Conservation (phyloP, 2,888 invertebrate species). For the Andrena hattorfiana region DNA sequence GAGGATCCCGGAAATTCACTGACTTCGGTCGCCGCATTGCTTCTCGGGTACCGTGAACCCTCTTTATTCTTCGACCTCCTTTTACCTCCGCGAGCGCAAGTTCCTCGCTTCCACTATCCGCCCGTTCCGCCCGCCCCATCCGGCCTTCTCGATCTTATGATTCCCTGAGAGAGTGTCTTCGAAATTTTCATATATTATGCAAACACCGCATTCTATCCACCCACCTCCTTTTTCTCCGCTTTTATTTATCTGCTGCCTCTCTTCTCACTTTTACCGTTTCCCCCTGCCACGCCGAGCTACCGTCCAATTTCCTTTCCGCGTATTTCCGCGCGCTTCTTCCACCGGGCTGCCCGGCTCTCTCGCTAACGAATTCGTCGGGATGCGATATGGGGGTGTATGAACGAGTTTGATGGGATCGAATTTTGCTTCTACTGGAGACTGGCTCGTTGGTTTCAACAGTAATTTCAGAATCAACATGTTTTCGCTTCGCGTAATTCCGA, state of each 20-base stretch:
- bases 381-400: neutral
- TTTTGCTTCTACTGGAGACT: neutral
- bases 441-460: neutral
- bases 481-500: no score
- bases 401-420: neutral
- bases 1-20: conserved; percentile 57
- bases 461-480: no score
- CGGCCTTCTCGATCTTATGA: conserved; percentile 40
- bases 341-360: neutral
- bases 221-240: conserved; percentile 18
- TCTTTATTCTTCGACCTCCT: conserved; percentile 47
- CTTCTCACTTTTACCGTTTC: conserved; percentile 21
- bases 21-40: conserved; percentile 36
- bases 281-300: neutral
- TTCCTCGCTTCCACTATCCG: neutral
- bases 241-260: conserved; percentile 50
- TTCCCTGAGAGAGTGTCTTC: conserved; percentile 54
- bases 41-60: conserved; percentile 25
- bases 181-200: conserved; percentile 73
- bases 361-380: conserved; percentile 33
- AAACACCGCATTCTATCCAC: conserved; percentile 51
- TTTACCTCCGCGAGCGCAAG: neutral
- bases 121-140: neutral
- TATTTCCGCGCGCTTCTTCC: conserved; percentile 29
- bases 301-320: conserved; percentile 35